phyloP scores from a whole-genome alignment of 2,888 invertebrate species.

The Spialia ferax region DNA sequence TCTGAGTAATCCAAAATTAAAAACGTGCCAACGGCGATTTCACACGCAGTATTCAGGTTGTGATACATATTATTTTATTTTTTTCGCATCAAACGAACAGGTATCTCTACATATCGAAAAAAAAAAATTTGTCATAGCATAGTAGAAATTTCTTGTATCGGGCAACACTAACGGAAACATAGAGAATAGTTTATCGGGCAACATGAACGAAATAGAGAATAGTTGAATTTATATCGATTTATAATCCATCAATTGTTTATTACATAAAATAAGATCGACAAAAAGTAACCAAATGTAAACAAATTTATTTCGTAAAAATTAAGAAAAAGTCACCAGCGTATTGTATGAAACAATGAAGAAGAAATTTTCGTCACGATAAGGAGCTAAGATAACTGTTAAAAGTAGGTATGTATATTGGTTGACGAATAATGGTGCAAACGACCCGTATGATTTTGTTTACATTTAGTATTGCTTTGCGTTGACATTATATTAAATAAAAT shows the following conservation, averaged over 20 bases:
- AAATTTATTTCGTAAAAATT: neutral
- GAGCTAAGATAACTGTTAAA: too few species aligned
- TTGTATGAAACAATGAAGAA: too few species aligned
- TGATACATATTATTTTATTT: slow-evolving; percentile 47
- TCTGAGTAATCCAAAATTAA: slow-evolving; percentile 10
- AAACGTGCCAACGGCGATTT: slow-evolving; percentile 55
- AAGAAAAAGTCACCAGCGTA: too few species aligned
- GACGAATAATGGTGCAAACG: neutral
- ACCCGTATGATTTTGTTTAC: neutral
- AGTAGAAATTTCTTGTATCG: slow-evolving; percentile 8
- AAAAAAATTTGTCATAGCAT: slow-evolving; percentile 65
- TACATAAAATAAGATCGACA: neutral
- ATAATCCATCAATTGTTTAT: slow-evolving; percentile 41
- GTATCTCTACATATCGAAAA: slow-evolving; percentile 49
- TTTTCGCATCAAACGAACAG: neutral
- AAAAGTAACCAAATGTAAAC: neutral
- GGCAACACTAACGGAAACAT: slow-evolving; percentile 33
- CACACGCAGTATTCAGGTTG: slow-evolving; percentile 57
- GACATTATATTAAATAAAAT: neutral
- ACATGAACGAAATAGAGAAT: slow-evolving; percentile 38
- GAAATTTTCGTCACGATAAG: too few species aligned
- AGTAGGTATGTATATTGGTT: neutral
- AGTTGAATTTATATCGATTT: slow-evolving; percentile 42
- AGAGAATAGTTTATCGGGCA: slow-evolving; percentile 14
- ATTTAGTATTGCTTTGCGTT: neutral